Percentiles rank a stretch among this genome's conserved stretches.
phyloP scores from a whole-genome alignment of 2,113 vertebrate species.

The Mugil cephalus region DNA sequence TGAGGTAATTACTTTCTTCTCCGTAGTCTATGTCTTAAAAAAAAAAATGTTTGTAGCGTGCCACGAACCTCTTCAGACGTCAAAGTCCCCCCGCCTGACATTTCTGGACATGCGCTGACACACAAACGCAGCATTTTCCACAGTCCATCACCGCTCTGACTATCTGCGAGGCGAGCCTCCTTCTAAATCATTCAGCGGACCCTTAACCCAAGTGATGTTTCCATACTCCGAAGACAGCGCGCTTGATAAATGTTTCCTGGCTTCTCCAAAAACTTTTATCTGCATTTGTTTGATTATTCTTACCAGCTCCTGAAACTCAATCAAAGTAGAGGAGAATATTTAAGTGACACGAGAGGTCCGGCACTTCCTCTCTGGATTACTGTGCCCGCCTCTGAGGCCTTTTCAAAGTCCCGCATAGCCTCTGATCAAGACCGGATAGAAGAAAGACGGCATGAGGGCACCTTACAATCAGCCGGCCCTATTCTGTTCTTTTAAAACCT shows the following conservation, averaged over 20 bases:
- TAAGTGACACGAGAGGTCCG: conserved; percentile 16
- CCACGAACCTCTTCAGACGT: conserved; percentile 33
- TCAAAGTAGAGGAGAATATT: neutral
- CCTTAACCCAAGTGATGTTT: conserved; percentile 40
- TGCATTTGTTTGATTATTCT: conserved; percentile 41
- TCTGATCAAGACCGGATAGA: conserved; percentile 37
- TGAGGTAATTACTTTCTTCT: conserved; percentile 61
- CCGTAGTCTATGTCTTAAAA: conserved; percentile 16
- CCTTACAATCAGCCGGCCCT: conserved; percentile 45
- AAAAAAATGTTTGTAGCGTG: conserved; percentile 30
- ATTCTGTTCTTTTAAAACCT: conserved; percentile 44
- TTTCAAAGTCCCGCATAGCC: conserved; percentile 15
- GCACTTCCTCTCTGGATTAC: conserved; percentile 36
- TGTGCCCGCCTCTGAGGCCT: conserved; percentile 18
- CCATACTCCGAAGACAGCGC: conserved; percentile 16
- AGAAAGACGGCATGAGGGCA: conserved; percentile 52
- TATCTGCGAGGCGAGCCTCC: conserved; percentile 20
- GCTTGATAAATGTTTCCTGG: conserved; percentile 53
- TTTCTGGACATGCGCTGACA: conserved; percentile 41
- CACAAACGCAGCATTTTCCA: conserved; percentile 56
- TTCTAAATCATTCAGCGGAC: conserved; percentile 53
- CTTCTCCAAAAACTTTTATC: conserved; percentile 37
- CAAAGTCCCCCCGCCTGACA: conserved; percentile 43
- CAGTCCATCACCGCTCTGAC: conserved; percentile 35
- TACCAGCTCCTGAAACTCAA: conserved; percentile 15